A percentile compares a stretch with the other conserved stretches of the same genome.
Conservation (phyloP, 2,888 invertebrate species). For the Drosophila neutralis region DNA sequence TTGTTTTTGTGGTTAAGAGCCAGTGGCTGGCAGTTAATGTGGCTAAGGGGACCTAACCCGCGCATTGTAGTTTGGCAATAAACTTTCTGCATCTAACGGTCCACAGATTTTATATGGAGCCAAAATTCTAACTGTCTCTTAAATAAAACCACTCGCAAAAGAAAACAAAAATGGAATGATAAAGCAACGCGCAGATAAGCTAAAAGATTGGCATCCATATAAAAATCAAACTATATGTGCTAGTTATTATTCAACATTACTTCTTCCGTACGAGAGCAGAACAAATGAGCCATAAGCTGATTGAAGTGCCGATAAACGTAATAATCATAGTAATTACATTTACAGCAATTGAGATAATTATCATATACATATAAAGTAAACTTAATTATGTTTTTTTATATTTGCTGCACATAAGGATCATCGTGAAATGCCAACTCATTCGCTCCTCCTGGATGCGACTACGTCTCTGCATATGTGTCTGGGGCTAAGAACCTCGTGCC, state of each 20-base stretch:
- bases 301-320: background rate
- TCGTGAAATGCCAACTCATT: background rate
- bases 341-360: background rate
- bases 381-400: background rate
- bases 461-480: conserved; percentile 1
- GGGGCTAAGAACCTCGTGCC: conserved; percentile 29
- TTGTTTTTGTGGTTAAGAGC: background rate
- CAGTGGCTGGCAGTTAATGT: conserved; percentile 18
- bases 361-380: background rate
- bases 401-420: background rate
- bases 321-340: background rate
- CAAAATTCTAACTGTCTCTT: background rate
- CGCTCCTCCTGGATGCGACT: background rate
- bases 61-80: background rate
- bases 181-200: background rate
- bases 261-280: background rate
- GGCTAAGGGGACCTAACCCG: background rate
- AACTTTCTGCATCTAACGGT: background rate
- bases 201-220: background rate
- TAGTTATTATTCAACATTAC: background rate
- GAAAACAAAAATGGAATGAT: background rate
- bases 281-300: background rate
- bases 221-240: background rate
- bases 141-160: background rate
- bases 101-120: background rate